Evolutionary conservation across 2,797 vertebrate species (phyloP).

Genomic region (Chelon auratus): DNA sequence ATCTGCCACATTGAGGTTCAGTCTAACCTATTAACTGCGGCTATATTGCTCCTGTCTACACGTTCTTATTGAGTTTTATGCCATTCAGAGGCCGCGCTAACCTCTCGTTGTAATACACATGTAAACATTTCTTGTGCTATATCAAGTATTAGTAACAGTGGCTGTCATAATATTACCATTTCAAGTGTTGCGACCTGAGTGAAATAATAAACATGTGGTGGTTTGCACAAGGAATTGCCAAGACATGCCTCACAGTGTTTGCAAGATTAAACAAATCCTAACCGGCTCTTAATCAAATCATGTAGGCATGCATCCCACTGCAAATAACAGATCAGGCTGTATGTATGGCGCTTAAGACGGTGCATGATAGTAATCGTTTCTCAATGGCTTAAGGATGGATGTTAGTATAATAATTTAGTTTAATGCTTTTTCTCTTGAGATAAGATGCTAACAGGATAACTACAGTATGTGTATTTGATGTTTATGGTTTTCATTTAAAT

Average conservation of each 20-base stretch:
- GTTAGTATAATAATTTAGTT: not conserved
- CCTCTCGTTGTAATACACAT: not conserved
- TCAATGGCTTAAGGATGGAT: not conserved
- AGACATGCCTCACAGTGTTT: not conserved
- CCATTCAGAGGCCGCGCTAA: constrained; percentile 24
- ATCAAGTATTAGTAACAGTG: not conserved
- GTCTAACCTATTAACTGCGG: constrained; percentile 32
- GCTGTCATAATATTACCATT: constrained; percentile 16
- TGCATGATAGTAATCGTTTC: not conserved
- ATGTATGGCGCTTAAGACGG: not conserved
- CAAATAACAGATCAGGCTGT: not conserved
- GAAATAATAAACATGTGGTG: constrained; percentile 4
- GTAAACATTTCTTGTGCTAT: constrained; percentile 1
- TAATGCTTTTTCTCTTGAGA: not conserved
- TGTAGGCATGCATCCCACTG: not conserved
- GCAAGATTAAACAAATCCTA: constrained; percentile 9
- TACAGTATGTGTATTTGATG: too few species aligned
- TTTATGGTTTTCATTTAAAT: not conserved
- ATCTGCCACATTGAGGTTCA: constrained; percentile 45
- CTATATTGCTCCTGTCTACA: constrained; percentile 22
- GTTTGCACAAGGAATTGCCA: constrained; percentile 6
- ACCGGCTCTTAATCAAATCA: not conserved
- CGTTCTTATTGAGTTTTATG: constrained; percentile 30
- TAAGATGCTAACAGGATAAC: not conserved
- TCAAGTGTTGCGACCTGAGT: not conserved